These are phyloP conservation scores for Falco columbarius DNA, from an alignment of 2,797 vertebrate species.

Conservation along the genomic window DNA sequence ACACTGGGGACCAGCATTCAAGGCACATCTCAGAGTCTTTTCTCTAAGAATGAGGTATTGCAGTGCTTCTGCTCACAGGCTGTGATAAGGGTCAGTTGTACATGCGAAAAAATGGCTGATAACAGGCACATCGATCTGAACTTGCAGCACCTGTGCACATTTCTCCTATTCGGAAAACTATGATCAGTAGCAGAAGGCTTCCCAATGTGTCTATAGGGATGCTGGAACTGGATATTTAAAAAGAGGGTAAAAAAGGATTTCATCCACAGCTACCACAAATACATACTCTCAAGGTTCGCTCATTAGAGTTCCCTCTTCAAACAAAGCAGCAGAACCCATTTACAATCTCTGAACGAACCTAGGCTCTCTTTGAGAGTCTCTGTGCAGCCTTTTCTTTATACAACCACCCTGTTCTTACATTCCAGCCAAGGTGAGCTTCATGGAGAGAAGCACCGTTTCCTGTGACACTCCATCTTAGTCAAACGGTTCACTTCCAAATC, in stretches of 20 bases:
- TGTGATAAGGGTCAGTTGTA: neutral
- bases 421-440: neutral
- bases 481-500: neutral
- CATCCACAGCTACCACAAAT: neutral
- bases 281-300: neutral
- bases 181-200: neutral
- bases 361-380: neutral
- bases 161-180: neutral
- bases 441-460: neutral
- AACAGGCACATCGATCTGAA: neutral
- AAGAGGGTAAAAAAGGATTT: neutral
- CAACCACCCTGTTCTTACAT: neutral
- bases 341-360: neutral
- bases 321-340: neutral
- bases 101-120: neutral
- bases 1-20: rapidly evolving
- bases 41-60: neutral
- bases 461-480: neutral
- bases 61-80: neutral
- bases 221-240: neutral
- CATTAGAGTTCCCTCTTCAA: neutral
- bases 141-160: neutral
- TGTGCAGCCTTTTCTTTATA: neutral
- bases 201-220: neutral
- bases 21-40: neutral